Percentiles rank a stretch among this genome's conserved stretches.
phyloP scores from a whole-genome alignment of 2,113 vertebrate genomes.

The rat (Rattus norvegicus) region GRCr8 NC_086038.1:8130501-8131000 shows the following conservation, averaged over 20 bases:
- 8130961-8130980: not conserved
- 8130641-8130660: not conserved
- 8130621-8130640: not conserved
- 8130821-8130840: not conserved
- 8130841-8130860: not conserved
- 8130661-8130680: conserved; percentile 15
- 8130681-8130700: not conserved
- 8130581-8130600: not conserved
- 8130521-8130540: not conserved
- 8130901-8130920: not conserved
- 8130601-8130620: not conserved
- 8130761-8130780: not conserved
- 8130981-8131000: not conserved
- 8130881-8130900: not conserved
- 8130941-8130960: not conserved
- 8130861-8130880: not conserved
- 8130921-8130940: not conserved
- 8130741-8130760: not conserved
- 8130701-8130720: conserved; percentile 29
- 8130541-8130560: not conserved
- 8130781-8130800: not conserved
- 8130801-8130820: not conserved
- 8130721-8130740: not conserved
- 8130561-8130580: not conserved
- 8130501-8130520: not conserved